Conservation (phyloP, 2,113 vertebrate species). For the Connochaetes taurinus region DNA sequence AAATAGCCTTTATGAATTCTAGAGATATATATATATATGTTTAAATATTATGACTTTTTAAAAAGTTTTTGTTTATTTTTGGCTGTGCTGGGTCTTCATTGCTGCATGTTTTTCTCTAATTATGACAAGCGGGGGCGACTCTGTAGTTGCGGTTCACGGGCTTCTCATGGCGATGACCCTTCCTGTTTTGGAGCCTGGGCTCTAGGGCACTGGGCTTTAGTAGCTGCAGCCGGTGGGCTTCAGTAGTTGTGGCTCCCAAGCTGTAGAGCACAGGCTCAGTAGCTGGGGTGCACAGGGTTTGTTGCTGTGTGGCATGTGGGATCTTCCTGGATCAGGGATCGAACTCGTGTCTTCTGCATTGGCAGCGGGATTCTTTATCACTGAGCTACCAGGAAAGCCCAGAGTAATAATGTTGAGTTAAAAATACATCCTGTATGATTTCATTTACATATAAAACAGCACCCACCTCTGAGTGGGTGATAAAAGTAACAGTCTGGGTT, state of each 20-base stretch:
- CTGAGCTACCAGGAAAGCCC: background rate
- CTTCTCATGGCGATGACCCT: background rate
- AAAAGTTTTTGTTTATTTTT: background rate
- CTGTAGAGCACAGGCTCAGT: background rate
- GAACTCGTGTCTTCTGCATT: background rate
- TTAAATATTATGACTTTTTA: background rate
- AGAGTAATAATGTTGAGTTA: background rate
- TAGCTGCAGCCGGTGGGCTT: background rate
- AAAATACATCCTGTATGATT: background rate
- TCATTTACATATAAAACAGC: background rate
- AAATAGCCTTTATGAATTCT: background rate
- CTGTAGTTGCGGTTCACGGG: fast-evolving
- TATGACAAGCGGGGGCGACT: background rate
- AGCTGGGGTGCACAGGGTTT: background rate
- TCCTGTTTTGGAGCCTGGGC: fast-evolving
- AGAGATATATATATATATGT: background rate
- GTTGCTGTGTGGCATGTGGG: background rate
- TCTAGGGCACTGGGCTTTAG: background rate
- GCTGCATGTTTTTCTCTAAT: background rate
- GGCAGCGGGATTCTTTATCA: background rate
- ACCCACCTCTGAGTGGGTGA: background rate
- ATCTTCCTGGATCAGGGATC: background rate
- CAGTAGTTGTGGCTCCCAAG: background rate
- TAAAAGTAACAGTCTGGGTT: background rate
- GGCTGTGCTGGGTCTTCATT: background rate